Evolutionary conservation across 1,140 invertebrate species (phyloP).

Genomic region (Oedothorax gibbosus): DNA sequence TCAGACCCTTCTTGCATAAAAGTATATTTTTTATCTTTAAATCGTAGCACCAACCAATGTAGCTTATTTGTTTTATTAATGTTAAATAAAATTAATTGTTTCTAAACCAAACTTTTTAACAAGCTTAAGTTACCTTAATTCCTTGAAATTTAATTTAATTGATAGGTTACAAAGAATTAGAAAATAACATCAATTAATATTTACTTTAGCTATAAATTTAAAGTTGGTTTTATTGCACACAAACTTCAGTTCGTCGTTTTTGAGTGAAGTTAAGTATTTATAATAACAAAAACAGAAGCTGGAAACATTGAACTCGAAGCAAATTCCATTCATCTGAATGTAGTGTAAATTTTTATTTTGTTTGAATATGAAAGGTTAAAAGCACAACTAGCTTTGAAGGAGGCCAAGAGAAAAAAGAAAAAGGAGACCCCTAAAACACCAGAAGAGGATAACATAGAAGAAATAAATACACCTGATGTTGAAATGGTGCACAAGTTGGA

Average conservation of each 20-base stretch:
- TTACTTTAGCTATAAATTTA: no score
- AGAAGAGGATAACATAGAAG: conserved; percentile 58
- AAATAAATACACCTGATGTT: conserved; percentile 67
- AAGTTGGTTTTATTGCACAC: no score
- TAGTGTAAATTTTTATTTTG: no score
- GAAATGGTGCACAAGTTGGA: conserved; percentile 71
- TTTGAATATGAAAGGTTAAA: conserved; percentile 67
- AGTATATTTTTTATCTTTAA: no score
- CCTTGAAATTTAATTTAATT: not conserved
- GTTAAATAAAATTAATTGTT: not conserved
- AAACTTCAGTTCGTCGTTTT: no score
- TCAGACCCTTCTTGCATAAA: no score
- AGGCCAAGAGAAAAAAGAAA: conserved; percentile 66
- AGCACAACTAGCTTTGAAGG: conserved; percentile 67
- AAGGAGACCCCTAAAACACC: conserved; percentile 65
- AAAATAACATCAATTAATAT: no score
- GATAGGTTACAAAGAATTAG: not conserved
- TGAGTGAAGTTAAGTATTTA: no score
- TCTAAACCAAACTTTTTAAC: not conserved
- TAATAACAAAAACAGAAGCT: no score
- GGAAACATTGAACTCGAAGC: no score
- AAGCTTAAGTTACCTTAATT: not conserved
- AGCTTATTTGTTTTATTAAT: not conserved
- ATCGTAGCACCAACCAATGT: not conserved
- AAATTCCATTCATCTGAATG: no score